Base-by-base conservation (phyloP, 2,797 vertebrate species). In the Sandelia bainsii region DNA sequence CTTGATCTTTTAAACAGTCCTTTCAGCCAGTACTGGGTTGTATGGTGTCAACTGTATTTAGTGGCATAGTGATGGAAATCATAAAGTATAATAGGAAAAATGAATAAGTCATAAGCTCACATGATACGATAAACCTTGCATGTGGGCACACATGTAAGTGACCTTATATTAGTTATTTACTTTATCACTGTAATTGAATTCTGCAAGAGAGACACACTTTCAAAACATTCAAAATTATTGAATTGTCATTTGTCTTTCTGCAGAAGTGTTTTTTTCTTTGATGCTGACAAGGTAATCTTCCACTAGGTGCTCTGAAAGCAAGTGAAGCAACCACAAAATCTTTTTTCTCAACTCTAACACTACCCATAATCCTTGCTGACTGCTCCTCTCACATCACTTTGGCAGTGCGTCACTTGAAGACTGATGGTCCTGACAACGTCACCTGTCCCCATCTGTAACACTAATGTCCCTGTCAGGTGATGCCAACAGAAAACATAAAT, bases 371-470 rank as follows among this genome's bases (percentile, higher is more conserved):
- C 88, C 82, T 75, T 25, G 11, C 63, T 77, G 74, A 78, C 72
- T 84, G 65, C 74, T 85, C 74, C 69, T 84, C 81, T 87, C 81
- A 81, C 79, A 89, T 90, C 63, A 81, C 85, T 88, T 83, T 88
- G 81, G 81, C 81, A 73, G 67, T 64, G 76, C 51, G 56, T 91
- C 90, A 84, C 80, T 85, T 82, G 77, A 78, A 90, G 89, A 91
- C 83, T 75, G 89, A 93, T 93, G 87, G 81, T 83, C 83, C 84
- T 84, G 87, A 92, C 90, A 89, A 54, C 69, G 80, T 93, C 87
- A 91, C 91, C 89, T 93, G 89, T 92, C 90, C 80, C 84, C 90
- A 93, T 93, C 90, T 83, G 91, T 93, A 93, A 89, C 88, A 67
- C 85, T 93, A 92, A 93, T 92, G 89, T 92, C 68, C 86, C 89